Evolutionary conservation across 92 coral and sea anemone genomes (phyloP).

Genomic region (Palythoa grandiflora): DNA sequence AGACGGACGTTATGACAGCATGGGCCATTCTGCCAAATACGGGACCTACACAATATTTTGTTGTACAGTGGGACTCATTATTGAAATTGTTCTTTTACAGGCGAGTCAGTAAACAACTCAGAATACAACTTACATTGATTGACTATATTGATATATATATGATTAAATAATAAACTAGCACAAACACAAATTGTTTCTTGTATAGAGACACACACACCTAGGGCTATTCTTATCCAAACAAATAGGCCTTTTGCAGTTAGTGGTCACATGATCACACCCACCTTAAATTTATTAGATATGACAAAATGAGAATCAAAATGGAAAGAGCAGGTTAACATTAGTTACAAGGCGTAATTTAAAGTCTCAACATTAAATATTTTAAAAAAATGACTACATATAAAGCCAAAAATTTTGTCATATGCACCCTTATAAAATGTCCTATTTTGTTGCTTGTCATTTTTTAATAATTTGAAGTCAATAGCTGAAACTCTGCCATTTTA

Average conservation of each 20-base stretch:
- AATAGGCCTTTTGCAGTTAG: not conserved
- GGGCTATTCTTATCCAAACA: constrained; percentile 8
- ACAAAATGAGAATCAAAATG: no score
- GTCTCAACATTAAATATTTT: no score
- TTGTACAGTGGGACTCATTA: not conserved
- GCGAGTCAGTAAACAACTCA: constrained; percentile 30
- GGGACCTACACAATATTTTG: not conserved
- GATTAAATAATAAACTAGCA: no score
- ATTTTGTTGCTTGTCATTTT: no score
- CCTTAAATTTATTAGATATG: no score
- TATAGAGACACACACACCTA: not conserved
- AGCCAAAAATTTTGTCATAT: no score
- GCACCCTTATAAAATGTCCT: not conserved
- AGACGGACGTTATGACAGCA: not conserved
- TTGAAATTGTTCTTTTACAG: not conserved
- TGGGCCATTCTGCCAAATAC: not conserved
- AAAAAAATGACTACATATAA: no score
- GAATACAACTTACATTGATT: not conserved
- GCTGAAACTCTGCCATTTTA: no score
- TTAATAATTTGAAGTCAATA: no score
- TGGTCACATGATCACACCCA: no score
- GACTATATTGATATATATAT: not conserved
- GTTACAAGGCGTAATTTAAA: no score
- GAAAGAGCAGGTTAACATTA: no score
- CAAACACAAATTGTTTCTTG: not conserved